A percentile compares a stretch with the other conserved stretches of the same genome.
These are phyloP conservation scores for Timema cristinae DNA, from an alignment of 2,888 invertebrate species.

Conservation along the genomic window DNA sequence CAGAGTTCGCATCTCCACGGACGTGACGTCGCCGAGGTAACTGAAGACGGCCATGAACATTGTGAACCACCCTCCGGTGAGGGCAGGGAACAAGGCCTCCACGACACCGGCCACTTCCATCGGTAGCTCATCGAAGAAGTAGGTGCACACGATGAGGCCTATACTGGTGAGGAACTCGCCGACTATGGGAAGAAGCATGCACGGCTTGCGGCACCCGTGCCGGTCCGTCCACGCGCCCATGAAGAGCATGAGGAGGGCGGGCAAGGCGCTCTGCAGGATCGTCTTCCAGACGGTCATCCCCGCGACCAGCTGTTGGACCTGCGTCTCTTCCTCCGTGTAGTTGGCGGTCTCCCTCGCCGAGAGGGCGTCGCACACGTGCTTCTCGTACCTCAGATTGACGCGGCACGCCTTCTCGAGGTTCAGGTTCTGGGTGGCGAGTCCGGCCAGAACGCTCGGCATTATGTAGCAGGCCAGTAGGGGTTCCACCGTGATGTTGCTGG, in stretches of 20 bases:
- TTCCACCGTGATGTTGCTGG: constrained; percentile 67
- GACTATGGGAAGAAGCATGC: constrained; percentile 76
- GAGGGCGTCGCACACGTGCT: constrained; percentile 71
- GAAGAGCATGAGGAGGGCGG: constrained; percentile 76
- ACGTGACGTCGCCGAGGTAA: constrained; percentile 83
- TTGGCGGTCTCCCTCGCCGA: constrained; percentile 66
- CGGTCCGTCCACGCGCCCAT: constrained; percentile 70
- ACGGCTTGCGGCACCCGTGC: constrained; percentile 67
- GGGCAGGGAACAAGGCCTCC: constrained; percentile 75
- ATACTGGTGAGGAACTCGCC: constrained; percentile 76
- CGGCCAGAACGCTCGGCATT: constrained; percentile 60
- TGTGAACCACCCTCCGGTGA: constrained; percentile 83
- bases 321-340: constrained; percentile 59
- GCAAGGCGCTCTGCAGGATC: constrained; percentile 74
- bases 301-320: constrained; percentile 71
- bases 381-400: constrained; percentile 70
- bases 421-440: constrained; percentile 77
- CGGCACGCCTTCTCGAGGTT: constrained; percentile 83
- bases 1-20: constrained; percentile 75
- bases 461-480: constrained; percentile 73
- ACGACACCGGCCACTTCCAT: constrained; percentile 72
- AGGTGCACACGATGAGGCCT: constrained; percentile 74
- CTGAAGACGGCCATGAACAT: constrained; percentile 89
- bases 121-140: constrained; percentile 71
- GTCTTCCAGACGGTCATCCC: constrained; percentile 84